Conservation (phyloP, 2,888 invertebrate genomes). For the Endomychus coccineus region DNA sequence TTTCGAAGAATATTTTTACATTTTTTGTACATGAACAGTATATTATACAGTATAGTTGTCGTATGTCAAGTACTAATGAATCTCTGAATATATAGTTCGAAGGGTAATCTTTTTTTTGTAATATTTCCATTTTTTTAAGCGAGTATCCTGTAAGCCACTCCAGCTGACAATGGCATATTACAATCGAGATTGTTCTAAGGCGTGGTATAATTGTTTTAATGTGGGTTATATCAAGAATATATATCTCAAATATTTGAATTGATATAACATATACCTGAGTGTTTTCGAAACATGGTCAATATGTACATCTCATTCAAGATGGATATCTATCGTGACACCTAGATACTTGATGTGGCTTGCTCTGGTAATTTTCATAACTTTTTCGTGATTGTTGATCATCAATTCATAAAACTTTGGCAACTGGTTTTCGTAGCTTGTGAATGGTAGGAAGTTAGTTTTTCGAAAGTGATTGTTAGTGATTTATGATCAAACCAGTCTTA, state of each 20-base stretch:
- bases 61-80: too few species aligned
- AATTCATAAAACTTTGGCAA: neutral
- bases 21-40: conserved; percentile 2
- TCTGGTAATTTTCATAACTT: neutral
- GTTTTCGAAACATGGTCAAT: conserved; percentile 1
- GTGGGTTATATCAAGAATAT: too few species aligned
- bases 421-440: conserved; percentile 1
- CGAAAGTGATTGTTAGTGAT: neutral
- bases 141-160: too few species aligned
- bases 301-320: neutral
- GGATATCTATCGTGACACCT: conserved; percentile 1
- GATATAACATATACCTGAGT: conserved; percentile 6
- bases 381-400: neutral
- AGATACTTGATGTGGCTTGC: conserved; percentile 1
- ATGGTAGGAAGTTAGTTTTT: neutral
- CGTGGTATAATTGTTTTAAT: too few species aligned
- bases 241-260: too few species aligned
- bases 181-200: too few species aligned
- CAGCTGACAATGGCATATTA: too few species aligned
- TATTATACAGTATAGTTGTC: too few species aligned
- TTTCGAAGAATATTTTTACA: conserved; percentile 1
- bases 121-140: too few species aligned
- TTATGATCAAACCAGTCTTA: conserved; percentile 1
- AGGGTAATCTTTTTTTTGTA: too few species aligned
- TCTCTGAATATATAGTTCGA: too few species aligned